Percentiles rank a stretch among this genome's conserved stretches.
phyloP scores from a whole-genome alignment of 2,113 vertebrate genomes.

The Halcyon malimbica region DNA sequence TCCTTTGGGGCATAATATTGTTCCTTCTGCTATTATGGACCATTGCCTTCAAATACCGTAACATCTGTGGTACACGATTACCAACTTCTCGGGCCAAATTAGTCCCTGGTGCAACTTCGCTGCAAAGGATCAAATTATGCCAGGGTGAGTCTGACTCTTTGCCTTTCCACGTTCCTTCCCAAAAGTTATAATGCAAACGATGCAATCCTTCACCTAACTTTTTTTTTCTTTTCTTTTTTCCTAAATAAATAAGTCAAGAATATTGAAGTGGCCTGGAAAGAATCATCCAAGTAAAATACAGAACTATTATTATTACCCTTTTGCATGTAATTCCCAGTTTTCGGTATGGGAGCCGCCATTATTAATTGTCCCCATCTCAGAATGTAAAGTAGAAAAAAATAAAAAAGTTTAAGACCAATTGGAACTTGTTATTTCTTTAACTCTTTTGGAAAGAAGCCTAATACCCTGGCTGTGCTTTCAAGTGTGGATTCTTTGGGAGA shows the following conservation, averaged over 20 bases:
- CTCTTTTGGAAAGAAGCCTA: background rate
- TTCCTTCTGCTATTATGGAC: conserved; percentile 49
- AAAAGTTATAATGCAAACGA: background rate
- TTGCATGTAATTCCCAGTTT: background rate
- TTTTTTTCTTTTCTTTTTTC: background rate
- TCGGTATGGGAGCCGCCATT: background rate
- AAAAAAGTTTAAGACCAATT: background rate
- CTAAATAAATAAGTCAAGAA: background rate
- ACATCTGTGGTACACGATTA: conserved; percentile 58
- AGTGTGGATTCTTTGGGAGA: background rate
- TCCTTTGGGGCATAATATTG: conserved; percentile 46
- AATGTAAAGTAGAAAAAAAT: background rate
- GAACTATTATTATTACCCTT: background rate
- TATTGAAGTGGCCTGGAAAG: background rate
- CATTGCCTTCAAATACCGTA: conserved; percentile 52
- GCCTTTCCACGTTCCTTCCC: background rate
- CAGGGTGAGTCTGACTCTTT: background rate
- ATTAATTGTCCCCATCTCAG: background rate
- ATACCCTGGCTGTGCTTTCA: background rate
- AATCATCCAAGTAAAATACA: background rate
- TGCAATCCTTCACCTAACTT: background rate
- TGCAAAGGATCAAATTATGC: background rate
- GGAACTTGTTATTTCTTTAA: background rate
- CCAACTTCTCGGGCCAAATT: conserved; percentile 29
- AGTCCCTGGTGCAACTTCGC: conserved; percentile 13